phyloP scores from a whole-genome alignment of 1,140 invertebrate species.

The Steinernema feltiae region DNA sequence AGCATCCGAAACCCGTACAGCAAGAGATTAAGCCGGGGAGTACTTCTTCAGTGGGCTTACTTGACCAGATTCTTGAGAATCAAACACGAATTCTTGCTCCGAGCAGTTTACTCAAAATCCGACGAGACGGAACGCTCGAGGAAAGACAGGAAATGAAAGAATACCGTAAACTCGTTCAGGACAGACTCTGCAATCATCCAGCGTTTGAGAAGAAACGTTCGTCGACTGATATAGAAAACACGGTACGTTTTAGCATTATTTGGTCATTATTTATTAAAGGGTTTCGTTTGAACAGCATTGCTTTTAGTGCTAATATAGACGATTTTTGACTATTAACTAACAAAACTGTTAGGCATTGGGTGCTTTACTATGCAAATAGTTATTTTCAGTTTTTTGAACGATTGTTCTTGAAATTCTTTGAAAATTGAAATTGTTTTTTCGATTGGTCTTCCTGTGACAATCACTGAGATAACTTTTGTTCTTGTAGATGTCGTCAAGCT shows the following conservation, averaged over 20 bases:
- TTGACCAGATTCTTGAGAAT: background rate
- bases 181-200: background rate
- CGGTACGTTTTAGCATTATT: background rate
- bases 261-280: background rate
- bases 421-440: too few species aligned
- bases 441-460: too few species aligned
- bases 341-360: too few species aligned
- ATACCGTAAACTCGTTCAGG: background rate
- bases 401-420: too few species aligned
- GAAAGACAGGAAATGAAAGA: background rate
- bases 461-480: too few species aligned
- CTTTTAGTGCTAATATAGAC: too few species aligned
- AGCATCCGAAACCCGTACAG: background rate
- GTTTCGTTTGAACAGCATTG: background rate
- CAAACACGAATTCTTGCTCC: background rate
- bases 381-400: too few species aligned
- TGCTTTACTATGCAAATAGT: too few species aligned
- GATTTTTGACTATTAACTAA: too few species aligned
- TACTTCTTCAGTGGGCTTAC: background rate
- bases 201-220: background rate
- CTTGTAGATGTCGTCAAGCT: too few species aligned
- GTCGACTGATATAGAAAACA: background rate
- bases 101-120: background rate
- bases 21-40: background rate
- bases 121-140: background rate